Conservation (phyloP, 2,113 vertebrate genomes). For the Oryctolagus cuniculus region DNA sequence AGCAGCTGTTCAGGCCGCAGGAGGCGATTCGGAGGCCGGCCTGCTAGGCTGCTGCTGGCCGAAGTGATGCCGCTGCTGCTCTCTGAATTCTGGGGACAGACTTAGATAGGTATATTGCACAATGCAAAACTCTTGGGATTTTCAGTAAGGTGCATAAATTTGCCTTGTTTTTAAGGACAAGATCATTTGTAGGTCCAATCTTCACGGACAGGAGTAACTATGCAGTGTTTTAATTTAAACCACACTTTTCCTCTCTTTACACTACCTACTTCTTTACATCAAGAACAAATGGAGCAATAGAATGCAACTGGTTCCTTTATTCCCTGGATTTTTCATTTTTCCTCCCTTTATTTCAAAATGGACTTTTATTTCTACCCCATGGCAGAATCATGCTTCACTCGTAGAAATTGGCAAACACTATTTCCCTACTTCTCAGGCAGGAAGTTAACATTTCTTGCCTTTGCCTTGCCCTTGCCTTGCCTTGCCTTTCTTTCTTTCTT, state of each 20-base stretch:
- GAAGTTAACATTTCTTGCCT: background rate
- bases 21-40: slow-evolving; percentile 62
- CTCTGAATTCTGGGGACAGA: background rate
- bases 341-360: background rate
- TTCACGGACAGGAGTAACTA: slow-evolving; percentile 7
- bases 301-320: background rate
- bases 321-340: background rate
- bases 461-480: too few species aligned
- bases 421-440: background rate
- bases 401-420: background rate
- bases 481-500: too few species aligned
- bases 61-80: slow-evolving; percentile 9
- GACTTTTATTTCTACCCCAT: slow-evolving; percentile 22
- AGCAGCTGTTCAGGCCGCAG: slow-evolving; percentile 64
- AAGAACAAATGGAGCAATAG: background rate
- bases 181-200: background rate
- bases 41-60: slow-evolving; percentile 19
- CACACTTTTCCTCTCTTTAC: background rate
- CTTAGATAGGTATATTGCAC: background rate
- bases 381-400: background rate
- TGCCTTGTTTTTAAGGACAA: background rate
- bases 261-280: slow-evolving; percentile 28
- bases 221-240: background rate
- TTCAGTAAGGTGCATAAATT: slow-evolving; percentile 12
- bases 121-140: background rate